A percentile compares a stretch with the other conserved stretches of the same genome.
Evolutionary conservation across 2,113 vertebrate genomes (phyloP).

Genomic region (Heptranchias perlo): DNA sequence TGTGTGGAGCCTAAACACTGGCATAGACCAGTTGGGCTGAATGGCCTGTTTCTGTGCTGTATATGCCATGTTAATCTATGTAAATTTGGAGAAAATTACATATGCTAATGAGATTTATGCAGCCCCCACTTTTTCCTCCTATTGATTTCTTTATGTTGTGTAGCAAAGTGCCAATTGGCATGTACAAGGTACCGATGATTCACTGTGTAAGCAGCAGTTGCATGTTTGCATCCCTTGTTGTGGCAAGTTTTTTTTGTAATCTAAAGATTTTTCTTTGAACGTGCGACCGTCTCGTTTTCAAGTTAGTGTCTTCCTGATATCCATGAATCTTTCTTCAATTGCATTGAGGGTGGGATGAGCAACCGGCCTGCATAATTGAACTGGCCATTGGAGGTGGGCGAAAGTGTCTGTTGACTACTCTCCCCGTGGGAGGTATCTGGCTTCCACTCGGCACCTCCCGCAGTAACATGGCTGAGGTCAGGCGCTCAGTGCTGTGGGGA

Average conservation of each 20-base stretch:
- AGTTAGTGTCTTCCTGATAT: not conserved
- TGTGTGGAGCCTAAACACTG: not conserved
- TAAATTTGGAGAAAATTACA: not conserved
- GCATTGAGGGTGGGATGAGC: not conserved
- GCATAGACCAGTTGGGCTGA: not conserved
- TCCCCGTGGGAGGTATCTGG: not conserved
- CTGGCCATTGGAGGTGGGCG: too few species aligned
- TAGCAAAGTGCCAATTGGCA: not conserved
- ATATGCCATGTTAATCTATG: too few species aligned
- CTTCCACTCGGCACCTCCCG: not conserved
- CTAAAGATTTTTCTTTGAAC: not conserved
- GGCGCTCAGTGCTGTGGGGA: not conserved
- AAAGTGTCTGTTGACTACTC: not conserved
- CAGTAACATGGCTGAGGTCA: not conserved
- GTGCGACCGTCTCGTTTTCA: not conserved
- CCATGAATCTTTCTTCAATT: not conserved
- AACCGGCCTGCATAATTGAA: not conserved
- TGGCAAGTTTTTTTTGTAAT: not conserved
- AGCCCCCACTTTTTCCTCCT: not conserved
- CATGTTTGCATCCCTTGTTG: not conserved
- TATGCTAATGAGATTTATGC: not conserved
- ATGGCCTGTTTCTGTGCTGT: not conserved
- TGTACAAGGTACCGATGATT: not conserved
- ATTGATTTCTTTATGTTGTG: not conserved
- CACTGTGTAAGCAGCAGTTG: not conserved